Evolutionary conservation across 2,113 vertebrate genomes (phyloP).

Genomic region (Peromyscus leucopus): DNA sequence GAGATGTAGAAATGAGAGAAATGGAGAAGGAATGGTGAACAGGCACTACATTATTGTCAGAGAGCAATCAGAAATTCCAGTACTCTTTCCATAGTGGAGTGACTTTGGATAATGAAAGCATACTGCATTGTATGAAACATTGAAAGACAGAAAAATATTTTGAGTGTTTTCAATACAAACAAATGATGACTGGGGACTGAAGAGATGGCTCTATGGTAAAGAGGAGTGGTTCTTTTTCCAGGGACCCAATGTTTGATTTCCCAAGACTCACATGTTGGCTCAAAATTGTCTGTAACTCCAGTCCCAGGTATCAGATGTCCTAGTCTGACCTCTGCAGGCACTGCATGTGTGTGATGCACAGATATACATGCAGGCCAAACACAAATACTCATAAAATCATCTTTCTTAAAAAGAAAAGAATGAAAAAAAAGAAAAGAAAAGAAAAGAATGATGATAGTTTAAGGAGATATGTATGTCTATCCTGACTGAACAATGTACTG

Average conservation of each 20-base stretch:
- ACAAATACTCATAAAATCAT: not conserved
- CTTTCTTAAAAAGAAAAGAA: not conserved
- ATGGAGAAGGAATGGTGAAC: not conserved
- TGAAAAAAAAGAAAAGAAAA: not conserved
- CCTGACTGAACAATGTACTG: not conserved
- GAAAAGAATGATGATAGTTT: not conserved
- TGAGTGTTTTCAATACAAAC: not conserved
- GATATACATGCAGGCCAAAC: not conserved
- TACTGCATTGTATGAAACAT: not conserved
- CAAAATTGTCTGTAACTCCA: not conserved
- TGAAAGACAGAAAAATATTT: not conserved
- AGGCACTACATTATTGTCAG: not conserved
- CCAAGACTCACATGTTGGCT: not conserved
- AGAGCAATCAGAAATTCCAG: not conserved
- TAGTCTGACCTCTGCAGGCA: not conserved
- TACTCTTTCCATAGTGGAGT: not conserved
- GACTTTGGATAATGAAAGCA: not conserved
- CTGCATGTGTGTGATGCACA: not conserved
- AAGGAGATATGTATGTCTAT: not conserved
- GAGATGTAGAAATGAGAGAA: too few species aligned
- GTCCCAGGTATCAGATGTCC: not conserved
- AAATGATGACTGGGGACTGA: not conserved
- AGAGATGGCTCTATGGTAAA: not conserved
- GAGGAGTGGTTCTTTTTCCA: not conserved
- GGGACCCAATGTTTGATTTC: not conserved